phyloP scores from a whole-genome alignment of 2,797 vertebrate genomes.

The Acrossocheilus wenchowensis region DNA sequence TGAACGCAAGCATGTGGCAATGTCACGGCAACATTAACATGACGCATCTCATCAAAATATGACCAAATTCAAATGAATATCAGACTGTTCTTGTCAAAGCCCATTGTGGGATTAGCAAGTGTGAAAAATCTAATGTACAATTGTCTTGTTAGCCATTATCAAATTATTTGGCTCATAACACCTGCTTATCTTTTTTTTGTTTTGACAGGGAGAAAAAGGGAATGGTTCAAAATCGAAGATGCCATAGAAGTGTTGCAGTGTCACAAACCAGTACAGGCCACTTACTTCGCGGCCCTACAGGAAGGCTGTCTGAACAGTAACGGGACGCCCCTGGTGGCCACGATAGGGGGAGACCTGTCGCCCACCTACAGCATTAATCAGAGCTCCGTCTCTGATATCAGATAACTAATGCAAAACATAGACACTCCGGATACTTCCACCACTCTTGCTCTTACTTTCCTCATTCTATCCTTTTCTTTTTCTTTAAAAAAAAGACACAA shows the following conservation, averaged over 20 bases:
- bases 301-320: conserved; percentile 95
- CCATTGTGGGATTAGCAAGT: neutral
- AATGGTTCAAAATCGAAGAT: conserved; percentile 98
- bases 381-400: conserved; percentile 93
- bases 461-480: conserved; percentile 54
- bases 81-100: neutral
- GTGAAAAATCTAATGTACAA: neutral
- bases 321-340: conserved; percentile 90
- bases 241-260: conserved; percentile 92
- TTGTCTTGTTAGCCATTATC: no score
- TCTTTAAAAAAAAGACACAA: conserved; percentile 47
- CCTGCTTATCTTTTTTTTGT: conserved; percentile 58
- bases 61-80: neutral
- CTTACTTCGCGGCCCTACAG: conserved; percentile 92
- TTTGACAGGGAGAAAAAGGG: conserved; percentile 94
- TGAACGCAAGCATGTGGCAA: neutral
- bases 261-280: conserved; percentile 98
- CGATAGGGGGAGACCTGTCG: conserved; percentile 81
- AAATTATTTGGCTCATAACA: conserved; percentile 52
- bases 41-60: neutral
- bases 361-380: conserved; percentile 89
- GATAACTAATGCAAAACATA: conserved; percentile 88
- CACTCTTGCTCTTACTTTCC: conserved; percentile 79
- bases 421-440: conserved; percentile 72
- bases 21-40: neutral